These are phyloP conservation scores for Artibeus lituratus DNA, from an alignment of 2,797 vertebrate genomes.

Conservation along the genomic window DNA sequence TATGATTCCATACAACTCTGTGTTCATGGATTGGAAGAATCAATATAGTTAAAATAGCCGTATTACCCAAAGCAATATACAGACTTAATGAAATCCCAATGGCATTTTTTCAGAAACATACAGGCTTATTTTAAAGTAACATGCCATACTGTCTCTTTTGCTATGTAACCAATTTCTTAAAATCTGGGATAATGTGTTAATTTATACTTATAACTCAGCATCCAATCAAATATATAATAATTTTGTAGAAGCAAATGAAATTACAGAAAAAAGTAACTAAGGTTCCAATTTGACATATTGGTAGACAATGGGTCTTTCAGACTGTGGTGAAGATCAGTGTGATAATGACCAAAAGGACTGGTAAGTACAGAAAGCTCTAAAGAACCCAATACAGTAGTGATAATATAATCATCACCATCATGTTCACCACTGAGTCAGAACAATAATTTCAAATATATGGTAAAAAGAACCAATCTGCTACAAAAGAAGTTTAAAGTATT, in stretches of 20 bases:
- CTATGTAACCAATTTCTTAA: slow-evolving; percentile 26
- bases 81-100: neutral
- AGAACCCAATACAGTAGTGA: neutral
- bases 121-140: neutral
- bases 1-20: neutral
- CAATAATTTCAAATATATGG: neutral
- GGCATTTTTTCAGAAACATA: neutral
- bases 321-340: neutral
- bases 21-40: neutral
- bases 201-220: neutral
- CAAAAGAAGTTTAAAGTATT: neutral
- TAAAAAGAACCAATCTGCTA: neutral
- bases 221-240: neutral
- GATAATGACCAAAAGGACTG: neutral
- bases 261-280: neutral
- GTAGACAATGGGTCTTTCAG: neutral
- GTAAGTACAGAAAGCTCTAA: neutral
- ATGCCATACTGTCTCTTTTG: neutral
- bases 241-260: neutral
- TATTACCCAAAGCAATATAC: neutral
- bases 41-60: neutral
- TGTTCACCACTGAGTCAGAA: neutral
- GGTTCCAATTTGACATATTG: neutral
- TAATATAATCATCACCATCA: neutral
- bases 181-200: neutral